phyloP scores from a whole-genome alignment of 2,113 vertebrate species.

The Elaphurus davidianus region DNA sequence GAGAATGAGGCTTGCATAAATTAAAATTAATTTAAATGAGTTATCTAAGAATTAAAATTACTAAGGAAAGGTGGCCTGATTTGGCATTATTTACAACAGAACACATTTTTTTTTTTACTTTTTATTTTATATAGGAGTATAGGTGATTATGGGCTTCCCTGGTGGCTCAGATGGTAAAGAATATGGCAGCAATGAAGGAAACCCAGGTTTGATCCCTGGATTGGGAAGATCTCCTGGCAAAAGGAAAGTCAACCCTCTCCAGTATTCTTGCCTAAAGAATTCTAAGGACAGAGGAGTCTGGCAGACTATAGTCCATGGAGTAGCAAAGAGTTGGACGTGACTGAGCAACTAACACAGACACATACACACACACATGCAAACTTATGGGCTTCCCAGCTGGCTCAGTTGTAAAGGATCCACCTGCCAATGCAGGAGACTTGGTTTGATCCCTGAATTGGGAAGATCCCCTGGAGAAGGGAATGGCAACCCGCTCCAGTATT shows the following conservation, averaged over 20 bases:
- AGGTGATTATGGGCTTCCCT: neutral
- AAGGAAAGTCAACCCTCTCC: neutral
- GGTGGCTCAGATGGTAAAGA: neutral
- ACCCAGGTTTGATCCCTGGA: neutral
- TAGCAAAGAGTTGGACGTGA: neutral
- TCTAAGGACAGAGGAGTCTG: neutral
- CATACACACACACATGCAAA: neutral
- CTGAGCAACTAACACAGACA: neutral
- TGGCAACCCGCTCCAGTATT: neutral
- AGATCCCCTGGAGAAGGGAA: neutral
- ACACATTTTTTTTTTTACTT: neutral
- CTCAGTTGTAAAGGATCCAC: neutral
- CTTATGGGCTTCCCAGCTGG: neutral
- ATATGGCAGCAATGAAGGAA: neutral
- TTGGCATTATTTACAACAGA: neutral
- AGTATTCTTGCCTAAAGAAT: neutral
- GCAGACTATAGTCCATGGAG: neutral
- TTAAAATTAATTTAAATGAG: neutral
- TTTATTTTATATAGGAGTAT: neutral
- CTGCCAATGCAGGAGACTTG: neutral
- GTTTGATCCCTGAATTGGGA: neutral
- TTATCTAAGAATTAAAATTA: neutral
- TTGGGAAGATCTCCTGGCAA: neutral
- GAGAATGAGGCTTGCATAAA: neutral
- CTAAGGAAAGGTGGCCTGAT: neutral